These are phyloP conservation scores for Ooceraea biroi DNA, from an alignment of 1,140 invertebrate species.

Conservation along the genomic window DNA sequence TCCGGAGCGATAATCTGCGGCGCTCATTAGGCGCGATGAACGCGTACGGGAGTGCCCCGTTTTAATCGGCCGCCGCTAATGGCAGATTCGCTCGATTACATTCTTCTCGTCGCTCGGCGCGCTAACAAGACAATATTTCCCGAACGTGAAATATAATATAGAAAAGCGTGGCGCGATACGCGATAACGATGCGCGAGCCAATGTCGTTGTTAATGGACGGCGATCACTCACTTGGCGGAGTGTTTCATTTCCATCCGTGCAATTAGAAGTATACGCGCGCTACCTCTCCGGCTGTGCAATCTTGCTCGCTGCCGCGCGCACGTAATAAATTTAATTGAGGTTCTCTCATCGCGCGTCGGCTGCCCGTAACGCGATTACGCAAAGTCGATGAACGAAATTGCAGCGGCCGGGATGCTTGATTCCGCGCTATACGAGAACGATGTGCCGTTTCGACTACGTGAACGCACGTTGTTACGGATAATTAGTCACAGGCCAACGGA, in stretches of 20 bases:
- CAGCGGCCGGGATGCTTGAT: background rate
- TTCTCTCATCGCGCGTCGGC: conserved; percentile 8
- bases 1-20: conserved; percentile 39
- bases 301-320: background rate
- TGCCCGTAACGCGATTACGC: conserved; percentile 16
- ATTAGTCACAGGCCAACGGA: conserved; percentile 25
- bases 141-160: background rate
- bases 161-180: background rate
- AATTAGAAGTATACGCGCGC: background rate
- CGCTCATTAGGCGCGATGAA: conserved; percentile 47
- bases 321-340: conserved; percentile 42
- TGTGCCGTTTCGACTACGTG: conserved; percentile 23
- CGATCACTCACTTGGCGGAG: background rate
- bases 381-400: conserved; percentile 32
- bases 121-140: conserved; percentile 31
- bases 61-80: conserved; percentile 42
- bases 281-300: conserved; percentile 5
- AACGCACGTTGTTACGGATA: conserved; percentile 30
- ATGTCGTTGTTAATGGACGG: background rate
- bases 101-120: background rate
- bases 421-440: conserved; percentile 3
- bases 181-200: background rate
- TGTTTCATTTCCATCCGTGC: conserved; percentile 26
- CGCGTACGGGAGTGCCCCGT: conserved; percentile 18
- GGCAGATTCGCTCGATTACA: conserved; percentile 38